phyloP scores from a whole-genome alignment of 2,797 vertebrate species.

The Coracias cyanogaster region DNA sequence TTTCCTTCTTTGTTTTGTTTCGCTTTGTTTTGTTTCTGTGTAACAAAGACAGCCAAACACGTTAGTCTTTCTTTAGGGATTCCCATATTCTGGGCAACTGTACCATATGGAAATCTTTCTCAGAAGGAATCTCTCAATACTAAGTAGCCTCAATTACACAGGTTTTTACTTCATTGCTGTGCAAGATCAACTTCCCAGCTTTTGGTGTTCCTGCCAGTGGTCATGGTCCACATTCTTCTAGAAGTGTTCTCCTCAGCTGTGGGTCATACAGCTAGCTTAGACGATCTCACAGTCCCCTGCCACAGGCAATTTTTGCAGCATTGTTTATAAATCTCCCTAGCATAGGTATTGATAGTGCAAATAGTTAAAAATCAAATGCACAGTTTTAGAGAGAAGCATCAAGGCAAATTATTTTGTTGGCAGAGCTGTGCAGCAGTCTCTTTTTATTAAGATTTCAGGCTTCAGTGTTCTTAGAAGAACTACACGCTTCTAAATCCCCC shows the following conservation, averaged over 20 bases:
- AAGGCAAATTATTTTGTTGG: not conserved
- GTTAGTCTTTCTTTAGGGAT: slow-evolving; percentile 11
- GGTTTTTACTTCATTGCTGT: not conserved
- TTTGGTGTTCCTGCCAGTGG: not conserved
- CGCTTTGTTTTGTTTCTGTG: slow-evolving; percentile 22
- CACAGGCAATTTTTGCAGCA: not conserved
- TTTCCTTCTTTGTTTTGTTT: slow-evolving; percentile 1
- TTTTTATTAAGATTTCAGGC: not conserved
- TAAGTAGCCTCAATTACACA: not conserved
- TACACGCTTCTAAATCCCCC: not conserved
- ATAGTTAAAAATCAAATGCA: not conserved
- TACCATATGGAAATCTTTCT: not conserved
- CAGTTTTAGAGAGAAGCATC: not conserved
- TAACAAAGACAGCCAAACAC: not conserved
- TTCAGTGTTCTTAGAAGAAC: not conserved
- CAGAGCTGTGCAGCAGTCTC: not conserved
- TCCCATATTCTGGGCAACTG: not conserved
- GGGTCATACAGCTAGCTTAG: not conserved
- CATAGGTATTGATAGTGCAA: not conserved
- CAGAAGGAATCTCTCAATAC: slow-evolving; percentile 4
- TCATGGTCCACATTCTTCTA: not conserved
- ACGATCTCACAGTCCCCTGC: not conserved
- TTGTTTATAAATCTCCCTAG: not conserved
- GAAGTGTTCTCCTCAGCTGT: not conserved
- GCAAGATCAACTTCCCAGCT: not conserved